Evolutionary conservation across 2,888 invertebrate genomes (phyloP), one percentile per base, ranked within the genome.

Genomic region (Buathra laborator): DNA sequence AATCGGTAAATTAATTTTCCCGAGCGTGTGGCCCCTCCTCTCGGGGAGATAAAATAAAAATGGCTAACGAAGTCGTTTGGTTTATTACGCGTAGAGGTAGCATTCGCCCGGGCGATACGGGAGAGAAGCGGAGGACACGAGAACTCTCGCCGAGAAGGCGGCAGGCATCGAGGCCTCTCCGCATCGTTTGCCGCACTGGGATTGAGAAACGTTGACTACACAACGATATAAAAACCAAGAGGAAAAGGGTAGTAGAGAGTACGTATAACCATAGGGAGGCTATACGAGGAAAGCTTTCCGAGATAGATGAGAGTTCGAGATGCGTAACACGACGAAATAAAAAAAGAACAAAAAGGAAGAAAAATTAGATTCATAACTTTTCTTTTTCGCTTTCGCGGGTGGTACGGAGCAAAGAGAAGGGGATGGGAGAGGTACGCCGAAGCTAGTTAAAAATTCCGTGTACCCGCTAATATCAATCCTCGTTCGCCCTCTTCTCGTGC

Each of bases 301-400:
- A 76, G 76, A 24, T 67, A 83, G 77, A 81, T 81, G 80, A 84
- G 85, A 83, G 86, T 77, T 71, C 67, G 77, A 74, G 83, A 81
- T 53, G 72, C 14, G 66, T 29, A 71, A 37, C 91, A 90, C 91
- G 90, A 89, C 89, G 93, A 91, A 93, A 24, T 24, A 37, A 37
- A 37, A 37, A 37, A 9, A 4, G 37, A 37, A 37, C 1, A 37
- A 37, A 37, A 24, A 24, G 24, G 3, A 24, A 24, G 24, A 24
- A 7, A 37, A 93, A 93, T 93, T 93, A 92, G 93, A 93, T 93
- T 93, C 92, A 92, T 93, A 93, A 93, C 93, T 93, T 93, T 92
- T 92, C 91, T 90, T 91, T 90, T 91, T 90, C 91, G 90, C 90
- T 92, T 90, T 90, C 88, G 90, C 89, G 83, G 87, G 89, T 84